Base-by-base conservation (phyloP, 2,797 vertebrate genomes). In the Macropodus opercularis region DNA sequence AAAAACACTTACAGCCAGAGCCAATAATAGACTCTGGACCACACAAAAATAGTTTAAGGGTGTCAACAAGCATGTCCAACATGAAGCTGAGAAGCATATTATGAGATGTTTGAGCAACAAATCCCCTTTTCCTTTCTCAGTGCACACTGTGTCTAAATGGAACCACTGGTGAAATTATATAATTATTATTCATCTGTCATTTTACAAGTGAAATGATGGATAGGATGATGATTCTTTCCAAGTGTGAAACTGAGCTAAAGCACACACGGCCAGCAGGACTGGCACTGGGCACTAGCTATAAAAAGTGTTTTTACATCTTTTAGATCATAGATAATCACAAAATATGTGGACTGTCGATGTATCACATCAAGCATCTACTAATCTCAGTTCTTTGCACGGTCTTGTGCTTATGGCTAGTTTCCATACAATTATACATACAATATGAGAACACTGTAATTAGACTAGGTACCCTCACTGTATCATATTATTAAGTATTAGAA, bases 1-100 rank as follows among this genome's bases (percentile, higher is more conserved):
- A 67, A 89, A 85, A 90, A 84, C 83, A 87, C 71, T 87, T 85
- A 69, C 27, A 86, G 84, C 77, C 52, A 60, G 51, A 74, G 74
- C 81, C 82, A 85, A 76, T 77, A 87, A 87, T 86, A 89, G 85
- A 87, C 77, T 29, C 26, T 58, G 64, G 75, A 79, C 71, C 58
- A 52, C 68, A 81, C 76, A 75, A 72, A 78, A 80, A 80, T 69
- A 63, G 69, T 83, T 79, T 44, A 64, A 77, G 55, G 61, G 66
- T 86, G 68, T 84, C 83, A 81, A 86, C 67, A 79, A 77, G 39
- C 46, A 22, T 24, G 50, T 62, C 55, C 46, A 53, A 68, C 50
- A 60, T 32, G 58, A 52, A 75, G 52, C 65, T 35, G 48, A 79
- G 56, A 69, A 67, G 65, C 32, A 56, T 21, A 58, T 51, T 18